Base-by-base conservation (phyloP, 2,888 invertebrate genomes). In the Hofmannophila pseudospretella region DNA sequence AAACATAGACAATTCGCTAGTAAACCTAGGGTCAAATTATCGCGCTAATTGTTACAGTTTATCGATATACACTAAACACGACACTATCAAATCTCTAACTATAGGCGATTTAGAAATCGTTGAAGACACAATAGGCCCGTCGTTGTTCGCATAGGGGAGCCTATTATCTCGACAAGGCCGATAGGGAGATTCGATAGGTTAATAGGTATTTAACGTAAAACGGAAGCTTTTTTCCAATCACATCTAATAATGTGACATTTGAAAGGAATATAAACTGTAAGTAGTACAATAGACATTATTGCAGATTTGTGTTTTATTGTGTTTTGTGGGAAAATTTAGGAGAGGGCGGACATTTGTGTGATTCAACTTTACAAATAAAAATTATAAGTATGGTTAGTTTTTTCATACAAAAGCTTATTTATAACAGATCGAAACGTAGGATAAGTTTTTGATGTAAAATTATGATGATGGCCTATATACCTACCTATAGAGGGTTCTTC, bases 61-160 rank as follows among this genome's bases (percentile, higher is more conserved):
- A 23, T 23, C 23, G 7, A 8, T 8, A 23, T 23, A 23, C 4
- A n/a, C n/a, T n/a, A n/a, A n/a, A 16, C 16, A 16, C 16, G 3
- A 16, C 66, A 39, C 59, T 70, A 57, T 16, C 35, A 45, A 63
- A 70, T 27, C 27, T 67, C 64, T 61, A 50, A 39, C 48, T 69
- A 64, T 64, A 60, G 50, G 55, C 63, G 61, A 65, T 74, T 76
- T 67, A 76, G 63, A 70, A 76, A 71, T 72, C 58, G 61, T 58
- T 55, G 49, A 16, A 56, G 59, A 60, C 53, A 67, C 69, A 70
- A 68, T 68, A 58, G 64, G 38, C 47, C 49, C 48, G 46, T 51
- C 28, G 10, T 16, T 52, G 48, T 54, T 51, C 39, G 41, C 41
- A 60, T 61, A 61, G 67, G 68, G 70, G 73, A 67, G 47, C 33